Conservation (phyloP, 2,888 invertebrate genomes). For the Latrodectus elegans region DNA sequence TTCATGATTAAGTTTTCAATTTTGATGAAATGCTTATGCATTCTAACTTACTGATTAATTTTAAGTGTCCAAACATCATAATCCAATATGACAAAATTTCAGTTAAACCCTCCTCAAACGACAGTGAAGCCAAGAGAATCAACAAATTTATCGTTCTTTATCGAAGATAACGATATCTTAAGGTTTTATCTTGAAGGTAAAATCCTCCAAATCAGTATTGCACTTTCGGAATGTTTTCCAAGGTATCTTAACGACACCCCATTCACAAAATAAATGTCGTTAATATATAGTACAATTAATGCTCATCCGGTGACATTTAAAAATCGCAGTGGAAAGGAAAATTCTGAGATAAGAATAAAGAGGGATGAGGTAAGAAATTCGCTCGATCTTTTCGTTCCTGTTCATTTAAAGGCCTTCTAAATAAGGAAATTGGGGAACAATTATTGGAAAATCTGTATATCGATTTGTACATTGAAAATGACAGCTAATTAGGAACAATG, state of each 20-base stretch:
- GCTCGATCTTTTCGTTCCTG: conserved; percentile 16
- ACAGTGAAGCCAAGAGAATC: too few species aligned
- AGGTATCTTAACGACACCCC: conserved; percentile 14
- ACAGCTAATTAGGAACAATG: conserved; percentile 66
- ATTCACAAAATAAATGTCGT: conserved; percentile 38
- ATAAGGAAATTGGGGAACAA: conserved; percentile 67
- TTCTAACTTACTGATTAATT: too few species aligned
- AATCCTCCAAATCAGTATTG: too few species aligned
- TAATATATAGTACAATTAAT: conserved; percentile 54
- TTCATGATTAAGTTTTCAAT: too few species aligned
- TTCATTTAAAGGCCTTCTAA: conserved; percentile 57
- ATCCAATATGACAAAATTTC: too few species aligned
- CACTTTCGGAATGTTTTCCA: background rate
- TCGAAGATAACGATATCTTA: too few species aligned
- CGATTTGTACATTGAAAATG: conserved; percentile 68
- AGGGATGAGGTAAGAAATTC: conserved; percentile 12
- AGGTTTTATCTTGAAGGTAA: too few species aligned
- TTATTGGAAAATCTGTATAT: conserved; percentile 67
- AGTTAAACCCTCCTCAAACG: too few species aligned
- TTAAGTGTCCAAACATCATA: too few species aligned
- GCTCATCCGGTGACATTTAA: conserved; percentile 41
- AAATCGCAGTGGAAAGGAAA: conserved; percentile 11
- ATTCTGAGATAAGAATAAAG: conserved; percentile 27
- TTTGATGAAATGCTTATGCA: too few species aligned
- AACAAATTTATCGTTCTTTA: too few species aligned